A percentile compares a stretch with the other conserved stretches of the same genome.
phyloP scores from a whole-genome alignment of 2,797 vertebrate genomes.

The Pachyuromys duprasi region DNA sequence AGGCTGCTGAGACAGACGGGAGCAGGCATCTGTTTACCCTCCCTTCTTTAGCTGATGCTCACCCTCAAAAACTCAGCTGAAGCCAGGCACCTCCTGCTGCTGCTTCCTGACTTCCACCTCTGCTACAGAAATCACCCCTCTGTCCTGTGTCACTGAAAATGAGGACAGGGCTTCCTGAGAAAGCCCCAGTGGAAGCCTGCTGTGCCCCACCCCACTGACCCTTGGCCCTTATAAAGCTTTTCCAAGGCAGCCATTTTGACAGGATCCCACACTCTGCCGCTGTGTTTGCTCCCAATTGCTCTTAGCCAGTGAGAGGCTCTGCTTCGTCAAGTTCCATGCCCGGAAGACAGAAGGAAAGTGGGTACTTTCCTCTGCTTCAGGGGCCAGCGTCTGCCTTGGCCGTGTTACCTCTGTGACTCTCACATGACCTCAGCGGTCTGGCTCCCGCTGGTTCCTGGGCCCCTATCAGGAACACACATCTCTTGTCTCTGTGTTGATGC shows the following conservation, averaged over 20 bases:
- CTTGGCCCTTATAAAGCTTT: background rate
- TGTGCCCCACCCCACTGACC: rapidly evolving
- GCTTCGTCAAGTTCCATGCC: background rate
- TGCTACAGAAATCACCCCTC: too few relatives aligned
- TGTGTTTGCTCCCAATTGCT: too few relatives aligned
- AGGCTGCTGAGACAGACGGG: background rate
- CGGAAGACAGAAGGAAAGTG: background rate
- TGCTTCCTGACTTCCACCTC: too few relatives aligned
- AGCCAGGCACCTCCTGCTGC: background rate
- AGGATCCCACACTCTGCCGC: background rate
- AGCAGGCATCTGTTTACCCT: background rate
- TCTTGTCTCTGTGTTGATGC: background rate
- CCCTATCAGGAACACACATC: too few relatives aligned
- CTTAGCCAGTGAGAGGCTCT: background rate
- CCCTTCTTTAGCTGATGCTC: background rate
- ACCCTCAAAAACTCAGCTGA: background rate
- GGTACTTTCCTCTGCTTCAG: background rate
- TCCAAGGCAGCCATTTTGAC: background rate
- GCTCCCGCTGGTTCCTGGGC: background rate
- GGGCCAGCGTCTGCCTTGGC: too few relatives aligned
- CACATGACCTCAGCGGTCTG: rapidly evolving
- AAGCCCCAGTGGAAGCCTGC: background rate
- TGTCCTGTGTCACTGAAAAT: too few relatives aligned
- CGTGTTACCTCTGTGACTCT: background rate
- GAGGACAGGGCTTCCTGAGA: rapidly evolving